Percentiles rank a stretch among this genome's conserved stretches.
Conservation (phyloP, 2,113 vertebrate genomes). For the Macrotus californicus region DNA sequence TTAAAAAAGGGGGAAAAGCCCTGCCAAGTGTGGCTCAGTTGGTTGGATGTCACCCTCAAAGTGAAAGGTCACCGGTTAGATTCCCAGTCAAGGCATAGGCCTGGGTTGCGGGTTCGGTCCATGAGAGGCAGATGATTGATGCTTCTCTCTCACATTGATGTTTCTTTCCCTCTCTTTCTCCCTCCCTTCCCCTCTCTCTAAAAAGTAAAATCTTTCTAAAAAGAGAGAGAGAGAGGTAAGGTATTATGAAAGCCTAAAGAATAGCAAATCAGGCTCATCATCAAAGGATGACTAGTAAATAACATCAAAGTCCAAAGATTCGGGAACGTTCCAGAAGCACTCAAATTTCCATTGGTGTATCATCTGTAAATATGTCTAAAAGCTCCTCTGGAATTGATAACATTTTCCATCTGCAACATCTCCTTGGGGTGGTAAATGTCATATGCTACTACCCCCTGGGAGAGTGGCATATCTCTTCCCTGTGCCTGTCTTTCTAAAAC, state of each 20-base stretch:
- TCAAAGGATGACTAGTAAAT: background rate
- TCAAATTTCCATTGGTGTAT: background rate
- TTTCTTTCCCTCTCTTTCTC: too few relatives aligned
- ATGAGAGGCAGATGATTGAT: too few relatives aligned
- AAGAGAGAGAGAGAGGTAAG: background rate
- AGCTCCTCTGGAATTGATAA: constrained; percentile 32
- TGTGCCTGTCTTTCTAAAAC: constrained; percentile 47
- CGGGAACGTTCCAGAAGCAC: constrained; percentile 12
- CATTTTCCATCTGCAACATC: constrained; percentile 59
- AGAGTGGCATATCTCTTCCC: background rate
- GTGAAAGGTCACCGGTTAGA: too few relatives aligned
- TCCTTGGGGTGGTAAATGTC: constrained; percentile 55
- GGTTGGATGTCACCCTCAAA: too few relatives aligned
- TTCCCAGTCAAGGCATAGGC: too few relatives aligned
- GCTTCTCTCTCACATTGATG: too few relatives aligned
- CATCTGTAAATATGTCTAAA: constrained; percentile 34
- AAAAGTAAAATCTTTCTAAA: too few relatives aligned
- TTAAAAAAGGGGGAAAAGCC: background rate
- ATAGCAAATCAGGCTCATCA: background rate
- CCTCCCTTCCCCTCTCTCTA: too few relatives aligned
- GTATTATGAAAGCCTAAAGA: background rate
- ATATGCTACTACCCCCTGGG: constrained; percentile 34
- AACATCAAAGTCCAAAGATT: constrained; percentile 12
- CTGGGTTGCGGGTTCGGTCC: too few relatives aligned
- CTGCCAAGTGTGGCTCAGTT: too few relatives aligned